Evolutionary conservation across 2,113 vertebrate species (phyloP).

Genomic region (Rhabdornis inornatus): DNA sequence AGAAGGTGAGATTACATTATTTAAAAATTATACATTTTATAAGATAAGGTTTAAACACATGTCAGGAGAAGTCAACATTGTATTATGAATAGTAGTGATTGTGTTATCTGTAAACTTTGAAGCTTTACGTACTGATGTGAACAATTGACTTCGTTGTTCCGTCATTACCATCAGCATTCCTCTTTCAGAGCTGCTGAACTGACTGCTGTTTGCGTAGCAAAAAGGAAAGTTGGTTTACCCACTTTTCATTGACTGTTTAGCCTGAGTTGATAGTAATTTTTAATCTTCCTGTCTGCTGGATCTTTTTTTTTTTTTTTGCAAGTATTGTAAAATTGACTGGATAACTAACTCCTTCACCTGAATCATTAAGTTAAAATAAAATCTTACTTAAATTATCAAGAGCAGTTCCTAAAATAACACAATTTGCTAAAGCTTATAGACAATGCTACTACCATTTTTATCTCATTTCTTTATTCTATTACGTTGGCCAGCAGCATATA

Average conservation of each 20-base stretch:
- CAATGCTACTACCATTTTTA: background rate
- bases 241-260: conserved; percentile 65
- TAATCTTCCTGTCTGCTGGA: conserved; percentile 38
- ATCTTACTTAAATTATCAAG: background rate
- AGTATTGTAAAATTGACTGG: background rate
- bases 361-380: background rate
- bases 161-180: conserved; percentile 56
- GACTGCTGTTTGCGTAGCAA: conserved; percentile 61
- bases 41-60: conserved; percentile 82
- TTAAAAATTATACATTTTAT: conserved; percentile 77
- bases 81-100: conserved; percentile 75
- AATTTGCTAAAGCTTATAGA: background rate
- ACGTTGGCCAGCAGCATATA: background rate
- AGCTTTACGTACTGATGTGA: conserved; percentile 67
- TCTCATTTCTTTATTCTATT: background rate
- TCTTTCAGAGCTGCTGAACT: conserved; percentile 56
- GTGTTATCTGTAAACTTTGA: conserved; percentile 77
- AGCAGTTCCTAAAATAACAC: background rate
- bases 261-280: conserved; percentile 49
- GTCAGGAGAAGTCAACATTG: conserved; percentile 81
- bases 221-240: conserved; percentile 75
- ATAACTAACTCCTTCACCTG: background rate
- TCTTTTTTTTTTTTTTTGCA: background rate
- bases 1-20: conserved; percentile 77
- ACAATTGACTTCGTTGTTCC: conserved; percentile 73